Evolutionary conservation across 2,888 invertebrate genomes (phyloP).

Genomic region (Chironomus tentans): DNA sequence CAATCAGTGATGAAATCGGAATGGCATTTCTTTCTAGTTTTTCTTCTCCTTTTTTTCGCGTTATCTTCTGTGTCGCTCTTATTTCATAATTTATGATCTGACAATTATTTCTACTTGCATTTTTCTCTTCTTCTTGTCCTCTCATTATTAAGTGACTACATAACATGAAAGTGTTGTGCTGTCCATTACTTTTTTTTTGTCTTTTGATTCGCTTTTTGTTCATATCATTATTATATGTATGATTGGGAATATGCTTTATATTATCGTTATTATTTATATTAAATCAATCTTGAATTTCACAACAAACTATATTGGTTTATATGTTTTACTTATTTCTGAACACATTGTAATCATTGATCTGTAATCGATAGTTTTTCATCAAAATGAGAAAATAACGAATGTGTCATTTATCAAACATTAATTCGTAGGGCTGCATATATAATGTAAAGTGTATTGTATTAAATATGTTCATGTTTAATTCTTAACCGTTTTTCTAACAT

Average conservation of each 20-base stretch:
- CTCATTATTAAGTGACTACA: no score
- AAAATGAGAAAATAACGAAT: no score
- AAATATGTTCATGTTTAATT: neutral
- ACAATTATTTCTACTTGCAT: conserved; percentile 9
- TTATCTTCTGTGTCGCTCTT: neutral
- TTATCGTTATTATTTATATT: neutral
- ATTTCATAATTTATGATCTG: conserved; percentile 20
- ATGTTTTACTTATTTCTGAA: neutral
- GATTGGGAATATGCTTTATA: no score
- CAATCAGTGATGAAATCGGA: conserved; percentile 22
- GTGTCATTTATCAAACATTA: no score
- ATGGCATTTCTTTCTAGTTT: conserved; percentile 5
- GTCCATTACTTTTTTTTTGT: no score
- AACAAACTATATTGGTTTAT: neutral
- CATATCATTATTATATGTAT: no score
- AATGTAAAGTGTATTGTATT: neutral
- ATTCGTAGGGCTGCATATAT: no score
- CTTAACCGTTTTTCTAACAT: neutral
- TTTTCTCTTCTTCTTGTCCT: neutral
- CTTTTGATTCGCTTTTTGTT: no score
- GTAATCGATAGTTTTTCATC: no score
- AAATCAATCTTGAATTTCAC: neutral
- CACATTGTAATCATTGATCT: no score
- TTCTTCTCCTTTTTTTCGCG: neutral
- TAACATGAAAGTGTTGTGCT: neutral